Conservation (phyloP, 2,113 vertebrate species). For the Alectura lathami region DNA sequence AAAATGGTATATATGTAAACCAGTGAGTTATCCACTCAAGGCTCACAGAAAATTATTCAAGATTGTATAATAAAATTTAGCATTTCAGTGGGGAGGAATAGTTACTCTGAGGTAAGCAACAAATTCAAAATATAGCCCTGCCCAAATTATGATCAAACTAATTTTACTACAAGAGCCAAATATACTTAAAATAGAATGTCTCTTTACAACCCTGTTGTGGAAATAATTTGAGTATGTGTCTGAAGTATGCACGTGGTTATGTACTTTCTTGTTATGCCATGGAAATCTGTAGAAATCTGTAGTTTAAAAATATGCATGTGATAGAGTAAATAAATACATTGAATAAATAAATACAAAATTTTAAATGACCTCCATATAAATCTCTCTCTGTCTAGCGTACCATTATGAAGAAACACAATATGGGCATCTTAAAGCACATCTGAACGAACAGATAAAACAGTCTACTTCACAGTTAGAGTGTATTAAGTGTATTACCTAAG, state of each 20-base stretch:
- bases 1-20: background rate
- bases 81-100: background rate
- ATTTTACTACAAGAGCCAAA: background rate
- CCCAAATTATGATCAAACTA: background rate
- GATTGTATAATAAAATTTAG: background rate
- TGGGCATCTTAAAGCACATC: background rate
- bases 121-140: background rate
- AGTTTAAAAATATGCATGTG: background rate
- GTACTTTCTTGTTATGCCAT: background rate
- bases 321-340: fast-evolving
- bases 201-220: background rate
- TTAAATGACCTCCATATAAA: background rate
- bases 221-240: background rate
- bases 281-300: background rate
- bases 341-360: background rate
- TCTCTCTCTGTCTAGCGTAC: background rate
- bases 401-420: background rate
- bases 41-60: background rate
- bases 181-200: background rate
- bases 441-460: background rate
- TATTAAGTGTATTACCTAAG: background rate
- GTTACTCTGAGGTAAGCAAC: background rate
- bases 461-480: background rate
- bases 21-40: background rate
- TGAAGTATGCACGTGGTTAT: background rate